Percentiles rank a stretch among this genome's conserved stretches.
Evolutionary conservation across 92 coral and sea anemone species (phyloP).

Genomic region (Porites evermanni): DNA sequence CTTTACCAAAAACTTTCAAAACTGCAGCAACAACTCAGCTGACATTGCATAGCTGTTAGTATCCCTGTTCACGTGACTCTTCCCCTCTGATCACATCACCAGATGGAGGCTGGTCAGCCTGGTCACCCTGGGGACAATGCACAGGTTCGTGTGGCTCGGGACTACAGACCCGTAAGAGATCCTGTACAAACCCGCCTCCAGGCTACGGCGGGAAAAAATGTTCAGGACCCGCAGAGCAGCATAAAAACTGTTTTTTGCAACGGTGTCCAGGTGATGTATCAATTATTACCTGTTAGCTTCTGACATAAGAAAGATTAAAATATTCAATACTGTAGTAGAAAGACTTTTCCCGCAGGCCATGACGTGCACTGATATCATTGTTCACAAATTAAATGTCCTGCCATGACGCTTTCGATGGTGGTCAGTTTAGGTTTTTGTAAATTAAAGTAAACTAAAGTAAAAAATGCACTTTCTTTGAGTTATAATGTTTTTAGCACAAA

Average conservation of each 20-base stretch:
- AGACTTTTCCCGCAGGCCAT: no score
- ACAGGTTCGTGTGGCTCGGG: slow-evolving; percentile 62
- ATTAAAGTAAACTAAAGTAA: no score
- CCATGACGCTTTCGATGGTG: no score
- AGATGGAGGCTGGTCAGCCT: slow-evolving; percentile 70
- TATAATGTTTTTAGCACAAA: no score
- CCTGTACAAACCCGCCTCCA: slow-evolving; percentile 73
- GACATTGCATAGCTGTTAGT: not conserved
- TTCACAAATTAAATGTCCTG: no score
- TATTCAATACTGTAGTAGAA: not conserved
- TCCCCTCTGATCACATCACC: not conserved
- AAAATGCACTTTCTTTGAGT: no score
- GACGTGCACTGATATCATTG: no score
- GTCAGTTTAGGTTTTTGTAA: no score
- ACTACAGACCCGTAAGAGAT: slow-evolving; percentile 57
- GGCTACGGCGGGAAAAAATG: slow-evolving; percentile 61
- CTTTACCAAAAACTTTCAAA: no score
- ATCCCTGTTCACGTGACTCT: not conserved
- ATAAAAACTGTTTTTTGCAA: slow-evolving; percentile 21
- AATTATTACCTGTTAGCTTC: not conserved
- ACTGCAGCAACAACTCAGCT: no score
- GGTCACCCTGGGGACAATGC: slow-evolving; percentile 75
- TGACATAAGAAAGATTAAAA: not conserved
- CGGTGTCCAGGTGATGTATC: slow-evolving; percentile 34
- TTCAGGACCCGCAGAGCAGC: slow-evolving; percentile 30